phyloP scores from a whole-genome alignment of 1,140 invertebrate species.

The Drosophila bipectinata region DNA sequence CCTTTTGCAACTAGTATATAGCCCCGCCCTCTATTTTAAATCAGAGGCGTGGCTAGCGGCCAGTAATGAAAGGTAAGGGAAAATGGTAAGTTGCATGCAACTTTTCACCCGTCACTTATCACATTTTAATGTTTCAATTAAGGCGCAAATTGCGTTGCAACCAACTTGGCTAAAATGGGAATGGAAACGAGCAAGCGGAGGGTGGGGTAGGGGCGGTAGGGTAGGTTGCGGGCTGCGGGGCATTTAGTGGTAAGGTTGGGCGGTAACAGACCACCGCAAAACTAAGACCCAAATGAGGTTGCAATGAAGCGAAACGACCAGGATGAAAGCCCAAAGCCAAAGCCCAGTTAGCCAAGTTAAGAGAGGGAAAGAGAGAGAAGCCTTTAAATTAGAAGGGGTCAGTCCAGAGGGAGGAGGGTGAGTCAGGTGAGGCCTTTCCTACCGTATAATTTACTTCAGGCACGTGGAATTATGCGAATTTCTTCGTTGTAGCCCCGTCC shows the following conservation, averaged over 20 bases:
- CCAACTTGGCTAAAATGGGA: constrained; percentile 6
- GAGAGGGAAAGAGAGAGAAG: constrained; percentile 4
- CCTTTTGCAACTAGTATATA: neutral
- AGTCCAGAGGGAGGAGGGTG: neutral
- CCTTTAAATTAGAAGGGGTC: constrained; percentile 5
- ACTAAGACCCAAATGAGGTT: constrained; percentile 47
- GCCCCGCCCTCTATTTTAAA: neutral
- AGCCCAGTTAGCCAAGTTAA: constrained; percentile 15
- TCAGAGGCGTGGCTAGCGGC: neutral
- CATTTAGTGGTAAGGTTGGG: constrained; percentile 1
- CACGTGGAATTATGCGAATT: constrained; percentile 58
- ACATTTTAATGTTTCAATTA: constrained; percentile 84
- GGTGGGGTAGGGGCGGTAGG: neutral
- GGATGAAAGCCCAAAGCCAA: constrained; percentile 52
- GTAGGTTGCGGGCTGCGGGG: neutral
- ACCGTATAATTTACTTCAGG: constrained; percentile 35
- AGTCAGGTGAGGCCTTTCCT: neutral
- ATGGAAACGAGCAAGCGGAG: constrained; percentile 4
- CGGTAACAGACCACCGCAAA: constrained; percentile 52
- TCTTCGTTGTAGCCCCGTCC: neutral
- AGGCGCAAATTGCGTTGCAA: constrained; percentile 76
- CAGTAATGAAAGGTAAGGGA: constrained; percentile 38
- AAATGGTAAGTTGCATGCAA: constrained; percentile 66
- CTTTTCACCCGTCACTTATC: constrained; percentile 80
- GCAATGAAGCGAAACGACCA: constrained; percentile 69